Evolutionary conservation across 1,140 invertebrate species (phyloP), one percentile per base, ranked within the genome.

Genomic region (Mylabris phalerata): DNA sequence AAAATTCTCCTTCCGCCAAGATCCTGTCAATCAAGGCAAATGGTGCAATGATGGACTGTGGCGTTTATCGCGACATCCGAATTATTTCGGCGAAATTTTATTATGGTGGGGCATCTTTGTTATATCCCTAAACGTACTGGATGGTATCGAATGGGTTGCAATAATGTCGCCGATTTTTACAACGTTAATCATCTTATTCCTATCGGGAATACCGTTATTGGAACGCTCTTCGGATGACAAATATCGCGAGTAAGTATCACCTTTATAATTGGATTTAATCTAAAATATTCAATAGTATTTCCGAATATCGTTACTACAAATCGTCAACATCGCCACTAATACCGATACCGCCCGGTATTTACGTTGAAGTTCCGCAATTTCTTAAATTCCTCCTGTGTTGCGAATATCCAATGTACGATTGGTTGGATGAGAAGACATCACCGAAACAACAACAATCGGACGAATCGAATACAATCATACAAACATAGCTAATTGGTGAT

Each of bases 71-170:
- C 82, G 93, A 55, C 93, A 96, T 77, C 94, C 94, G 0, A 97
- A 97, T 73, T 97, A 97, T 71, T 95, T 96, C 75, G 94, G 94
- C 1, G 94, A 97, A 77, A 92, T 97, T 27, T 79, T 92, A 0
- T 79, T 96, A 1, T 97, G 94, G 94, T 93, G 91, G 86, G 93
- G 93, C 1, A 87, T 96, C 46, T 96, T 95, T 70, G 82, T 92
- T 43, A 91, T 95, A 71, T 90, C 91, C 0, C 74, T 92, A 1
- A 93, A 92, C 68, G 87, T 93, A 2, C 85, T 95, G 46, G 82
- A 87, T 68, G 86, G 87, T 39, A 69, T 83, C 50, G 86, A 94
- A 78, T 90, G 89, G 87, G 77, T 90, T 9, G 88, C 86, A 9
- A 87, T 96, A 67, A 78, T 91, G 39, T 93, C 91, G 4, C 93